Conservation (phyloP, 2,888 invertebrate genomes). For the Drosophila pseudotakahashii region DNA sequence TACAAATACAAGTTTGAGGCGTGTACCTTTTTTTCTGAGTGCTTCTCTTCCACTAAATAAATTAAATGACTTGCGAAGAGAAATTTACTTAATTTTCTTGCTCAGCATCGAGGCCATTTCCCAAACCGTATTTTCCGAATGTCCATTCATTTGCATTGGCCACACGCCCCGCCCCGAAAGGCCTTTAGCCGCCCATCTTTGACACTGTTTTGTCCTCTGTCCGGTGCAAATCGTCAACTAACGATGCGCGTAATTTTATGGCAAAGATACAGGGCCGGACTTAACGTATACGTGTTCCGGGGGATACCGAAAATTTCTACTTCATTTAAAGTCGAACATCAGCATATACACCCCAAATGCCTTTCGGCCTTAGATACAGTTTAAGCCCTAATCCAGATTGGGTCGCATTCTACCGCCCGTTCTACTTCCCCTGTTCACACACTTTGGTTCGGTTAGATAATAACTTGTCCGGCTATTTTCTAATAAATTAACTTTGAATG, state of each 20-base stretch:
- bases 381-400: constrained; percentile 55
- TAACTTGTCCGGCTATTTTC: constrained; percentile 76
- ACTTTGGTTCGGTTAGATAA: constrained; percentile 66
- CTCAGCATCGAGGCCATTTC: constrained; percentile 53
- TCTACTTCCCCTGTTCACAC: constrained; percentile 27
- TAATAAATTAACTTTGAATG: constrained; percentile 79
- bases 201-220: constrained; percentile 43
- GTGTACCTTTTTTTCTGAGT: neutral
- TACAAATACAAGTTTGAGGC: no score
- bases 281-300: neutral
- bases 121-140: constrained; percentile 56
- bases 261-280: constrained; percentile 49
- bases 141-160: constrained; percentile 68
- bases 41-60: constrained; percentile 45
- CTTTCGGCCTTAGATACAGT: constrained; percentile 64
- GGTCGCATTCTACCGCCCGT: constrained; percentile 31
- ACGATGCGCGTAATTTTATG: constrained; percentile 83
- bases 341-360: constrained; percentile 46
- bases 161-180: constrained; percentile 25
- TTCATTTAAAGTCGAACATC: constrained; percentile 71
- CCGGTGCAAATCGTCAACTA: constrained; percentile 79
- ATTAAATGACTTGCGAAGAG: constrained; percentile 59
- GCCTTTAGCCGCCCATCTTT: constrained; percentile 16
- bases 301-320: constrained; percentile 62
- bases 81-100: constrained; percentile 66